Conservation (phyloP, 1,140 invertebrate genomes). For the Chlorops oryzae region DNA sequence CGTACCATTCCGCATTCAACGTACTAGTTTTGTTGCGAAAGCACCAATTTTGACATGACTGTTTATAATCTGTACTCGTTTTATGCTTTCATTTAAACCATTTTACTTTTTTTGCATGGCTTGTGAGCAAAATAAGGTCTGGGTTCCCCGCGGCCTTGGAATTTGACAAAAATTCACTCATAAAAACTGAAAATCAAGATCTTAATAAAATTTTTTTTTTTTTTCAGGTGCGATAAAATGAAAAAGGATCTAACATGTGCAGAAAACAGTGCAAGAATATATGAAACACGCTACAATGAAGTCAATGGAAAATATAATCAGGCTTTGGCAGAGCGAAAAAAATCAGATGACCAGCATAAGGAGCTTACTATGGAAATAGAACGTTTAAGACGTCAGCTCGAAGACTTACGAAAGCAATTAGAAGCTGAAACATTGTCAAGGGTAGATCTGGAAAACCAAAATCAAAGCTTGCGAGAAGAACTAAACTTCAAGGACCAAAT, state of each 20-base stretch:
- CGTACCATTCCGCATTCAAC: no score
- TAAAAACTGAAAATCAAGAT: neutral
- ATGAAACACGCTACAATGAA: constrained; percentile 65
- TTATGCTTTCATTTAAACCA: no score
- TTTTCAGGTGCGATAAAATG: constrained; percentile 68
- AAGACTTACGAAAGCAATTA: constrained; percentile 73
- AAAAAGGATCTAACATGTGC: constrained; percentile 67
- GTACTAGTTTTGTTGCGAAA: no score
- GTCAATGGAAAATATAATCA: constrained; percentile 73
- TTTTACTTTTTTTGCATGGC: no score
- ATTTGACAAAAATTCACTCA: no score
- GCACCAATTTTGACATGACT: no score
- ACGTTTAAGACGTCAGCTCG: constrained; percentile 66
- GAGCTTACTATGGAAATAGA: constrained; percentile 71
- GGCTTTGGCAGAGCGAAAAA: constrained; percentile 72
- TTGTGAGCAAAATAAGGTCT: no score
- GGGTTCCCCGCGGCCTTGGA: no score
- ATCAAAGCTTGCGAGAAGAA: constrained; percentile 88
- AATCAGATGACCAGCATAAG: constrained; percentile 68
- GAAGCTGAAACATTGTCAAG: constrained; percentile 88
- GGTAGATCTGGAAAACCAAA: constrained; percentile 89
- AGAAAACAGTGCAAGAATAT: constrained; percentile 64
- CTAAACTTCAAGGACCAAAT: constrained; percentile 85
- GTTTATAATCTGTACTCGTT: no score
- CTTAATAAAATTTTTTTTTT: neutral